Percentiles rank a stretch among this genome's conserved stretches.
Conservation (phyloP, 2,888 invertebrate genomes). For the Saturnia japonica region DNA sequence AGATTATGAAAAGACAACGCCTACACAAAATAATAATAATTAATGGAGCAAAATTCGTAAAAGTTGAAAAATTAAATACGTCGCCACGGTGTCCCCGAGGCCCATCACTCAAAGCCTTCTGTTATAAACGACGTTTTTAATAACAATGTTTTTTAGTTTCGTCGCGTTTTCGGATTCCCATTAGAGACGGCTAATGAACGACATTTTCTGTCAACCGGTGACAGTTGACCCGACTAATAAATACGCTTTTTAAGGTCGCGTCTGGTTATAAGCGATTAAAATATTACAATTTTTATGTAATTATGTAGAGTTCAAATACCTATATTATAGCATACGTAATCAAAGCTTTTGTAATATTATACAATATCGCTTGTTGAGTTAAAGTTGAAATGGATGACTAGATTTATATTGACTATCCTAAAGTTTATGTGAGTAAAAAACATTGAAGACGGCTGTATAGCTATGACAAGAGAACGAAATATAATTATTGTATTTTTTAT, state of each 20-base stretch:
- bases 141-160: slow-evolving; percentile 22
- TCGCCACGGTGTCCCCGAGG: slow-evolving; percentile 17
- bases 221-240: slow-evolving; percentile 35
- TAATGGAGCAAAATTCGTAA: slow-evolving; percentile 9
- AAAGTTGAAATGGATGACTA: too few relatives aligned
- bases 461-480: too few relatives aligned
- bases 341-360: too few relatives aligned
- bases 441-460: too few relatives aligned
- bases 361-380: too few relatives aligned
- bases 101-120: slow-evolving; percentile 22
- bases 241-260: slow-evolving; percentile 28
- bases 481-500: too few relatives aligned
- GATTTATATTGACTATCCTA: too few relatives aligned
- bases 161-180: slow-evolving; percentile 60
- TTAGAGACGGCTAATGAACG: slow-evolving; percentile 35
- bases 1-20: slow-evolving; percentile 7
- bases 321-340: not conserved
- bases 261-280: slow-evolving; percentile 7
- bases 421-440: too few relatives aligned
- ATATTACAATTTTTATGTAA: not conserved
- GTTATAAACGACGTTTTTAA: slow-evolving; percentile 20
- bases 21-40: not conserved
- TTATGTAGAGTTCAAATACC: not conserved
- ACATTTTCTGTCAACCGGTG: slow-evolving; percentile 35
- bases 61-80: slow-evolving; percentile 21